A percentile compares a stretch with the other conserved stretches of the same genome.
These are phyloP conservation scores for Chaetura pelagica DNA, from an alignment of 2,113 vertebrate species.

Conservation along the genomic window DNA sequence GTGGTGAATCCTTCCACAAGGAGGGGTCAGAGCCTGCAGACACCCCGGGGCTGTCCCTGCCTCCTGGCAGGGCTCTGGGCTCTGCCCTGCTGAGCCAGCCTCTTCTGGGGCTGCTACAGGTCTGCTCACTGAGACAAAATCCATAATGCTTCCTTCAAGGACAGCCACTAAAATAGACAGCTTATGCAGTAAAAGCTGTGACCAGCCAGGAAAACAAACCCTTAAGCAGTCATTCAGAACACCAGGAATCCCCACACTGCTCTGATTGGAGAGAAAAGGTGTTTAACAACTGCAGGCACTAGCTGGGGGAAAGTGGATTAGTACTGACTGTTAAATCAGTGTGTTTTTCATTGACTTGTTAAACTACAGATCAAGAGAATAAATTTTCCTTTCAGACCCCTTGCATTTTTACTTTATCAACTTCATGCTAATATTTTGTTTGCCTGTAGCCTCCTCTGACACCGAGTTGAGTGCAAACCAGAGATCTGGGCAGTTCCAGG, in stretches of 20 bases:
- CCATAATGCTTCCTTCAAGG: not conserved
- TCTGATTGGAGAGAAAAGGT: not conserved
- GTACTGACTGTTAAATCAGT: no score
- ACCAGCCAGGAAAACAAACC: not conserved
- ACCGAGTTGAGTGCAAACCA: not conserved
- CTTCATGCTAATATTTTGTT: not conserved
- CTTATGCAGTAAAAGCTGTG: not conserved
- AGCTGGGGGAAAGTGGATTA: not conserved
- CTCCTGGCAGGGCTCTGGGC: accelerated
- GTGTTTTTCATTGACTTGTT: not conserved
- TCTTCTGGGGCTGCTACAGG: no score
- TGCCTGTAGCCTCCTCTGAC: not conserved
- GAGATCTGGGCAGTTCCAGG: not conserved
- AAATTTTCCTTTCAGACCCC: not conserved
- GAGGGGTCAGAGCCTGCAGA: not conserved
- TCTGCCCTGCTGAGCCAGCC: accelerated
- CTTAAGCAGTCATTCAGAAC: not conserved
- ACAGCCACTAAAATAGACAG: not conserved
- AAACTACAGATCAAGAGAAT: not conserved
- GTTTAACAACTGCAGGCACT: not conserved
- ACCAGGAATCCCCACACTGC: not conserved
- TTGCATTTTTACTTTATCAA: not conserved
- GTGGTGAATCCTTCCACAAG: not conserved
- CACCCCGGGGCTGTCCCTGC: accelerated
- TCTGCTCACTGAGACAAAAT: not conserved